phyloP scores from a whole-genome alignment of 2,113 vertebrate species.

The Cacatua alba region DNA sequence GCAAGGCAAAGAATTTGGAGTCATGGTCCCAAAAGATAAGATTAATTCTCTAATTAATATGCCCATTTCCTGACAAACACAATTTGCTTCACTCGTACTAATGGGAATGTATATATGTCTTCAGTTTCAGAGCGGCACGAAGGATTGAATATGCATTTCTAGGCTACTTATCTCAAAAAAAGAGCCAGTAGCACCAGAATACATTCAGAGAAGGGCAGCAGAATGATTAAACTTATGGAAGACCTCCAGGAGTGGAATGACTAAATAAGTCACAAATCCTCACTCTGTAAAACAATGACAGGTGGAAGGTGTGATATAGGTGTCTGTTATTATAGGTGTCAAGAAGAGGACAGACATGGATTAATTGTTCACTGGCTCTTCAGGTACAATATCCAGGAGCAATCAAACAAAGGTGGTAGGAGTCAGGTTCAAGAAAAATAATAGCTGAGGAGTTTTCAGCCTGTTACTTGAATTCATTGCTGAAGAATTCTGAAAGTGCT shows the following conservation, averaged over 20 bases:
- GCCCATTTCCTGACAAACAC: background rate
- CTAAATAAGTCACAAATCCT: background rate
- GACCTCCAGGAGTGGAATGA: background rate
- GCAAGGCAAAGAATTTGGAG: background rate
- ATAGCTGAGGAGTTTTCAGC: background rate
- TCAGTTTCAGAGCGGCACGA: background rate
- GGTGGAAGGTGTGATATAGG: background rate
- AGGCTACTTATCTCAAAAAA: background rate
- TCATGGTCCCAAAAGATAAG: background rate
- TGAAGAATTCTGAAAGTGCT: background rate
- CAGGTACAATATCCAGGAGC: background rate
- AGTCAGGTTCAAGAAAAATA: background rate
- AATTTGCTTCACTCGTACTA: background rate
- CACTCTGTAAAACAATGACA: background rate
- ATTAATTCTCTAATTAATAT: background rate
- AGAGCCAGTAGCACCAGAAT: background rate
- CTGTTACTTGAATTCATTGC: background rate
- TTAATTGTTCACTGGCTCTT: background rate
- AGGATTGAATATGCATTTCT: background rate
- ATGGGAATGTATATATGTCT: background rate
- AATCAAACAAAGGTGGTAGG: background rate
- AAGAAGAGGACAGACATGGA: background rate
- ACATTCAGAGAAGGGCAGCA: background rate
- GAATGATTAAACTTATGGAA: background rate
- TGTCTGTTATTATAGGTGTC: background rate